These are phyloP conservation scores for Pachydiplax longipennis DNA, from an alignment of 2,888 invertebrate species.

Conservation along the genomic window DNA sequence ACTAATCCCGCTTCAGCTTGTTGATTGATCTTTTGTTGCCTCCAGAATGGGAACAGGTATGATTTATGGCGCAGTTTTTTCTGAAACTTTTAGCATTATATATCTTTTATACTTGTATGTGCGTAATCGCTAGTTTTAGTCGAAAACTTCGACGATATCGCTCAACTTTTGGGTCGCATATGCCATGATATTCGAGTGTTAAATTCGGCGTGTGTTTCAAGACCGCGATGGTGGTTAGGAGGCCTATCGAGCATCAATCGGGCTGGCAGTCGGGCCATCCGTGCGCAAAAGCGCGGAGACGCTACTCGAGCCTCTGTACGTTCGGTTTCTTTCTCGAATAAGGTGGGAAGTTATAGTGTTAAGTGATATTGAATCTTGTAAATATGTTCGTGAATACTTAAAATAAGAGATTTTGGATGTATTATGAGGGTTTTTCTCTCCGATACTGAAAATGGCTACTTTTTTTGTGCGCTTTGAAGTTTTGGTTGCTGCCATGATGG, in stretches of 20 bases:
- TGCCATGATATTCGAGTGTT: constrained; percentile 50
- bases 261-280: constrained; percentile 50
- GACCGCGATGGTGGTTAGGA: constrained; percentile 51
- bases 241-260: constrained; percentile 52
- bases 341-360: constrained; percentile 50
- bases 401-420: not conserved
- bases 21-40: constrained; percentile 52
- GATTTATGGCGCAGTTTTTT: constrained; percentile 48
- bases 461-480: constrained; percentile 52
- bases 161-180: constrained; percentile 46
- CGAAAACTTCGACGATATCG: constrained; percentile 3
- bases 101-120: constrained; percentile 23
- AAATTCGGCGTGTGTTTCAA: constrained; percentile 51
- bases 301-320: constrained; percentile 48
- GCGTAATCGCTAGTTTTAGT: constrained; percentile 6
- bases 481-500: constrained; percentile 53
- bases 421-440: constrained; percentile 46
- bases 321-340: constrained; percentile 49
- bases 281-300: constrained; percentile 51
- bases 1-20: constrained; percentile 50
- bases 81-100: constrained; percentile 19
- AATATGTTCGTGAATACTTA: constrained; percentile 26
- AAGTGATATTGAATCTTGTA: constrained; percentile 10
- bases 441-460: constrained; percentile 52
- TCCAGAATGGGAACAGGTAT: constrained; percentile 51